These are phyloP conservation scores for Rhinichthys klamathensis DNA, from an alignment of 2,113 vertebrate species.

Conservation along the genomic window DNA sequence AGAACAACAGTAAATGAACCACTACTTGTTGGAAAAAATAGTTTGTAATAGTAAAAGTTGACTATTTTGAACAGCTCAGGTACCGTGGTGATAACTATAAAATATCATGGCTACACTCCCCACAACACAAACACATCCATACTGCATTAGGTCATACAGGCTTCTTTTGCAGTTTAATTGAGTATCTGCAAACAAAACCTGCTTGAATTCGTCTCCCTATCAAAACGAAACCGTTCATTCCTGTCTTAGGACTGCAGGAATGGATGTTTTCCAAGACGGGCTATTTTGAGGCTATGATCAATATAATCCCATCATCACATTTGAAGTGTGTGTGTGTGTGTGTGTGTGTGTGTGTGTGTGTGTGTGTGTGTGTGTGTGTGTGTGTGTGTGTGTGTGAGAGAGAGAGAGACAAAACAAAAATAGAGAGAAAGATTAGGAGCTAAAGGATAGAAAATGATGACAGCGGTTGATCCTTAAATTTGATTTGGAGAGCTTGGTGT, in stretches of 20 bases:
- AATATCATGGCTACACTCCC: neutral
- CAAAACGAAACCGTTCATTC: neutral
- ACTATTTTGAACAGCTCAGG: neutral
- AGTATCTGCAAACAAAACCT: neutral
- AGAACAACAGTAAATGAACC: neutral
- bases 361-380: neutral
- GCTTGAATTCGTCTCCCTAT: neutral
- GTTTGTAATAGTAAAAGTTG: neutral
- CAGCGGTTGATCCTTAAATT: neutral
- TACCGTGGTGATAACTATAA: neutral
- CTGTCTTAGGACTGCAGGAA: constrained; percentile 31
- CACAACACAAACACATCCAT: neutral
- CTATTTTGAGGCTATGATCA: constrained; percentile 21
- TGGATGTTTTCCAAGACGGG: neutral
- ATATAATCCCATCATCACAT: constrained; percentile 20
- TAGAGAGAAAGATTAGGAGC: neutral
- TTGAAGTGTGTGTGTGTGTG: neutral
- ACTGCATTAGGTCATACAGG: neutral
- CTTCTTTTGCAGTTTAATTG: neutral
- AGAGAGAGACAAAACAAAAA: neutral
- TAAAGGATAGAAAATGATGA: constrained; percentile 10
- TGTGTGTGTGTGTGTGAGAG: neutral
- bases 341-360: neutral
- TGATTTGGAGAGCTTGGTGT: constrained; percentile 15
- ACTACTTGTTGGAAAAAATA: neutral